Conservation (phyloP, 2,888 invertebrate species). For the Abrostola tripartita region DNA sequence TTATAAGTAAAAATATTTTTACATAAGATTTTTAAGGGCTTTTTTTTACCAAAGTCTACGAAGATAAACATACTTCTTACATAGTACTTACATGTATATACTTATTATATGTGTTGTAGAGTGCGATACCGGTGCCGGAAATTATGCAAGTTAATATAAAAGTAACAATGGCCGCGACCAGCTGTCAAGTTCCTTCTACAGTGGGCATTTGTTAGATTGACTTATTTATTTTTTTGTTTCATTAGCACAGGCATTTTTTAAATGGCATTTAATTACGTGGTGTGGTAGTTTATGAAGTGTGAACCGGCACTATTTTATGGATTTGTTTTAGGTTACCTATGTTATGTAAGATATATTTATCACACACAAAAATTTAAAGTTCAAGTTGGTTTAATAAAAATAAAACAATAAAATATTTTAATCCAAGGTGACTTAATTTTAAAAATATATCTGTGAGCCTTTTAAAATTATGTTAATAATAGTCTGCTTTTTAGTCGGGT, state of each 20-base stretch:
- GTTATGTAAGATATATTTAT: too few species aligned
- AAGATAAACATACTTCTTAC: not conserved
- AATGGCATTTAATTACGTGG: not conserved
- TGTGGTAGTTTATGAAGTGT: too few species aligned
- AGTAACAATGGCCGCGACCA: conserved; percentile 64
- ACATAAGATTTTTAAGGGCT: not conserved
- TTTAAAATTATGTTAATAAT: too few species aligned
- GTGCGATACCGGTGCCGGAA: conserved; percentile 58
- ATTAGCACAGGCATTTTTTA: not conserved
- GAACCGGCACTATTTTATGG: too few species aligned
- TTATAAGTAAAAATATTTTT: too few species aligned
- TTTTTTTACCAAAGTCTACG: not conserved
- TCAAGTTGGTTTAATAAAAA: too few species aligned
- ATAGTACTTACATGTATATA: not conserved
- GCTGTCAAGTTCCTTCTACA: conserved; percentile 60
- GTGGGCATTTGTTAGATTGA: conserved; percentile 31
- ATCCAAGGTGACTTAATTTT: too few species aligned
- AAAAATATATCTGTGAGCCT: too few species aligned
- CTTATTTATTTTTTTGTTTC: not conserved
- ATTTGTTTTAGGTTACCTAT: too few species aligned
- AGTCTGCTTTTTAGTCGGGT: too few species aligned
- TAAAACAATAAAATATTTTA: too few species aligned
- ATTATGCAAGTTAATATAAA: conserved; percentile 62
- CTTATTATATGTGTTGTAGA: conserved; percentile 29
- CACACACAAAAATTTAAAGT: too few species aligned